Conservation (phyloP, 2,113 vertebrate genomes). For the Apteryx mantelli region DNA sequence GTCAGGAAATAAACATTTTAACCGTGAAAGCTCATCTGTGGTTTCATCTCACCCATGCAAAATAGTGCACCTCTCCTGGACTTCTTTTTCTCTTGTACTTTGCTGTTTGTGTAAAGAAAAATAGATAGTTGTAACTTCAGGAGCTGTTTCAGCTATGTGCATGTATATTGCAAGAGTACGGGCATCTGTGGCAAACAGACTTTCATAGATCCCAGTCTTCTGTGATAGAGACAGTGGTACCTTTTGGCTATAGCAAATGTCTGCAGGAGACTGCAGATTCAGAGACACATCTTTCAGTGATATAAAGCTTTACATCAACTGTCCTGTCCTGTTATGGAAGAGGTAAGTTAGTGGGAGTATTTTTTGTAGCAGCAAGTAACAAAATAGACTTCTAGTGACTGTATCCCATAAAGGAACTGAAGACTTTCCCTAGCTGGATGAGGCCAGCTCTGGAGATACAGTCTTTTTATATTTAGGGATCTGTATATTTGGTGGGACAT, state of each 20-base stretch:
- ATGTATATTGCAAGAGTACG: neutral
- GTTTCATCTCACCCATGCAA: neutral
- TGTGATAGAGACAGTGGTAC: neutral
- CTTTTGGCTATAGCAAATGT: neutral
- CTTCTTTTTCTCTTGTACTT: neutral
- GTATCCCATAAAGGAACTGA: neutral
- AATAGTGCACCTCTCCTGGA: neutral
- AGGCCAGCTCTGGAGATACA: neutral
- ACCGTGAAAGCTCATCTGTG: neutral
- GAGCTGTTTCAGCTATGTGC: neutral
- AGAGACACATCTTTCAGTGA: neutral
- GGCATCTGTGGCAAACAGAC: neutral
- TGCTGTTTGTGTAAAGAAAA: slow-evolving; percentile 4
- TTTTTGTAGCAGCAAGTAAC: neutral
- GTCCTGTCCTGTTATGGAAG: neutral
- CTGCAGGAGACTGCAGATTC: neutral
- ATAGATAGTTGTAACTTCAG: neutral
- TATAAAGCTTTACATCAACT: neutral
- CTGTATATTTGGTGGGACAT: neutral
- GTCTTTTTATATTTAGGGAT: neutral
- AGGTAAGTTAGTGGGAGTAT: neutral
- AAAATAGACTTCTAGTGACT: neutral
- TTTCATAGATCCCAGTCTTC: neutral
- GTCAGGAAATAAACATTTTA: neutral
- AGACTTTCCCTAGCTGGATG: neutral